Evolutionary conservation across 2,888 invertebrate genomes (phyloP).

Genomic region (Drosophila longiperda): DNA sequence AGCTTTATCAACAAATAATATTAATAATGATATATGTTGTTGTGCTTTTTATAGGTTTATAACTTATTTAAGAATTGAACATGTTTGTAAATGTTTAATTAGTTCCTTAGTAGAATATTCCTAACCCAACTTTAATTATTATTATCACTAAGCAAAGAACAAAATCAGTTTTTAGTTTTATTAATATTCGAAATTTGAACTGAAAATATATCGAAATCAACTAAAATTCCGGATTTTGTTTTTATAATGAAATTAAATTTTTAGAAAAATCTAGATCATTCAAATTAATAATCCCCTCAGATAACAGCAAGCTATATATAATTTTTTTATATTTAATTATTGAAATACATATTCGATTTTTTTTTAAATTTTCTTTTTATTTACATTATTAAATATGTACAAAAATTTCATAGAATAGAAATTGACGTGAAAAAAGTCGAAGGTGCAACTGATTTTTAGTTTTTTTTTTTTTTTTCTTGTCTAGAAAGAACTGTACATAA

Average conservation of each 20-base stretch:
- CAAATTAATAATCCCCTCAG: background rate
- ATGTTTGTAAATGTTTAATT: background rate
- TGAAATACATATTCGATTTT: constrained; percentile 22
- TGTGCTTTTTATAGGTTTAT: background rate
- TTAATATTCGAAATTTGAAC: background rate
- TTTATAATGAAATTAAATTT: background rate
- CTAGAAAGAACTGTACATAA: constrained; percentile 74
- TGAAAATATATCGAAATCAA: background rate
- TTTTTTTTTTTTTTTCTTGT: constrained; percentile 51
- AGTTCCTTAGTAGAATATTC: background rate
- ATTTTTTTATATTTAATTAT: background rate
- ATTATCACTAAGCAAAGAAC: background rate
- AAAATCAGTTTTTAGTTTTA: background rate
- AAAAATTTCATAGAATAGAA: constrained; percentile 82
- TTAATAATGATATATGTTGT: background rate
- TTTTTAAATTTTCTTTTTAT: constrained; percentile 73
- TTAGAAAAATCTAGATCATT: background rate
- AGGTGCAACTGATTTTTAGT: constrained; percentile 69
- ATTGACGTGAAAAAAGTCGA: constrained; percentile 73
- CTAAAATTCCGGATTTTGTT: background rate
- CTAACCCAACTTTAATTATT: background rate
- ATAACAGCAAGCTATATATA: background rate
- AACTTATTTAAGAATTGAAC: background rate
- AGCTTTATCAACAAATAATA: background rate
- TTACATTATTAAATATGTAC: constrained; percentile 83